These are phyloP conservation scores for Sebastes itinus DNA, from an alignment of 2,797 vertebrate genomes.

Conservation along the genomic window DNA sequence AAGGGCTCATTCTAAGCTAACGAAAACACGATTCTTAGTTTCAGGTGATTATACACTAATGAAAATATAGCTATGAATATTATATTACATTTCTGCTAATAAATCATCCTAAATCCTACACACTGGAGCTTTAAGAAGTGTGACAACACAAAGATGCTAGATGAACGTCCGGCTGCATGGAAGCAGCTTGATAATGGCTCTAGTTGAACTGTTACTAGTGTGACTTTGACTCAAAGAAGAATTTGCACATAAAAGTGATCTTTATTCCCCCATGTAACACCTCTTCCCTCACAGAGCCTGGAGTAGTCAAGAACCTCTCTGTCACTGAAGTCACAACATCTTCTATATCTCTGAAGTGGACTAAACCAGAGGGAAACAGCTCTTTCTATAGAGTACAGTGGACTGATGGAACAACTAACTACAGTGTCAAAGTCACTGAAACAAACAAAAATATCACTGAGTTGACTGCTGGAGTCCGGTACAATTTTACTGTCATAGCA, in stretches of 20 bases:
- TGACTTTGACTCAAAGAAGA: background rate
- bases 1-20: no score
- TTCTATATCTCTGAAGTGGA: slow-evolving; percentile 31
- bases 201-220: background rate
- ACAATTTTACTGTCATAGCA: background rate
- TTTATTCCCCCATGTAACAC: background rate
- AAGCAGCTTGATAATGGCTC: background rate
- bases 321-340: slow-evolving; percentile 20
- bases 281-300: slow-evolving; percentile 27
- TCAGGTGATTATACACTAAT: no score
- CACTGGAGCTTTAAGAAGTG: background rate
- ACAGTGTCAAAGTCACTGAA: background rate
- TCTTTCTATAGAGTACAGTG: slow-evolving; percentile 35
- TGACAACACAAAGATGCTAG: background rate
- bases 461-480: slow-evolving; percentile 12
- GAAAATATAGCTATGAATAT: no score
- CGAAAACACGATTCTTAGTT: no score
- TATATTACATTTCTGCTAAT: no score
- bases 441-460: background rate
- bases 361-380: slow-evolving; percentile 8
- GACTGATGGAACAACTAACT: no score
- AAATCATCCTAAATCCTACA: no score
- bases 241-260: background rate
- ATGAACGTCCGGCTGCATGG: background rate
- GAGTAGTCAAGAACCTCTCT: background rate